Conservation (phyloP, 2,113 vertebrate genomes). For the Electrona antarctica region DNA sequence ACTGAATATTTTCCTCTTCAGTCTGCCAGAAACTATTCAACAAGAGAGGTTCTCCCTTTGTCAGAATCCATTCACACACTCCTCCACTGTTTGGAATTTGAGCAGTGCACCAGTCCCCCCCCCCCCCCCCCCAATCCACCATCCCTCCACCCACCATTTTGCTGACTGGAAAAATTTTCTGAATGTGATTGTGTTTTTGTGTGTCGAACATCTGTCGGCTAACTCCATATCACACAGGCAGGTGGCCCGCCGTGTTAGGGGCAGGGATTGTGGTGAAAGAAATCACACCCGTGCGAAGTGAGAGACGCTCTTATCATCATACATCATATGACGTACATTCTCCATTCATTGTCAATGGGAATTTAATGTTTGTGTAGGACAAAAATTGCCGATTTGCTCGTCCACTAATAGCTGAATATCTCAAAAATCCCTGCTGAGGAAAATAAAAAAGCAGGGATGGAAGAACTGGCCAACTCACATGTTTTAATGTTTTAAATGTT, state of each 20-base stretch:
- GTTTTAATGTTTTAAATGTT: too few relatives aligned
- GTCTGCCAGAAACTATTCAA: not conserved
- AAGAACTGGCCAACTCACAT: too few relatives aligned
- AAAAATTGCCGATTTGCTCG: too few relatives aligned
- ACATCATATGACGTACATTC: too few relatives aligned
- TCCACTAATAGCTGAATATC: too few relatives aligned
- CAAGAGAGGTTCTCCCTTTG: constrained; percentile 13
- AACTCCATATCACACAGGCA: not conserved
- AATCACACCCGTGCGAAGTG: too few relatives aligned
- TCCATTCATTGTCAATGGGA: too few relatives aligned
- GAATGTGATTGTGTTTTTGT: not conserved
- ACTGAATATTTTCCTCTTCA: constrained; percentile 26
- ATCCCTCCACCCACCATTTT: not conserved
- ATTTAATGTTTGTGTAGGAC: too few relatives aligned
- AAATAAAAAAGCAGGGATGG: not conserved
- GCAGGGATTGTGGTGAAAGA: not conserved
- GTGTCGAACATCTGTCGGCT: constrained; percentile 8
- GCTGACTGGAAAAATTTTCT: constrained; percentile 11
- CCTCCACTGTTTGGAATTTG: constrained; percentile 18
- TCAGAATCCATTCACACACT: constrained; percentile 17
- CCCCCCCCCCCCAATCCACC: not conserved
- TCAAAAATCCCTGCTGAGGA: not conserved
- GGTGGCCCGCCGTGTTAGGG: not conserved
- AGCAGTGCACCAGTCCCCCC: not conserved
- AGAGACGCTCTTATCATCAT: too few relatives aligned